Conservation (phyloP, 1,140 invertebrate genomes). For the Gonioctena quinquepunctata region DNA sequence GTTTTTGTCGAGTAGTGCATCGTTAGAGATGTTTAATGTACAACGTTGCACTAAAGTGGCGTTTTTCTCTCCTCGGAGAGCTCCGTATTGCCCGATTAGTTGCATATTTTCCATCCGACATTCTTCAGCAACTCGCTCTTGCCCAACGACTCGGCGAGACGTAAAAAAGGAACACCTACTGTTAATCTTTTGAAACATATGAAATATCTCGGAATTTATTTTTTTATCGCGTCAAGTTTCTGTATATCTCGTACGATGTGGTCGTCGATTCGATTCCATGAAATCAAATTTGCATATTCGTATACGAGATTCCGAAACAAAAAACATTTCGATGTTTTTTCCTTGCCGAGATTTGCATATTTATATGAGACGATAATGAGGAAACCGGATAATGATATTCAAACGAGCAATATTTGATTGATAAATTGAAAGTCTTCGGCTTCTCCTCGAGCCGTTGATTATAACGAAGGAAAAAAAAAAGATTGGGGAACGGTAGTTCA, state of each 20-base stretch:
- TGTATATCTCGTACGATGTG: neutral
- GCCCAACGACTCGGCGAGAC: neutral
- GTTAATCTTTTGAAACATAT: neutral
- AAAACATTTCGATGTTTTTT: constrained; percentile 14
- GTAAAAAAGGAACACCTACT: constrained; percentile 4
- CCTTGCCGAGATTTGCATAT: neutral
- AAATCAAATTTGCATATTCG: constrained; percentile 13
- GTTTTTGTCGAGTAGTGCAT: constrained; percentile 9
- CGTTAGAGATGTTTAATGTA: constrained; percentile 10
- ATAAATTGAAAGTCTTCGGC: neutral
- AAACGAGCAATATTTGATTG: constrained; percentile 6
- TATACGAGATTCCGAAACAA: constrained; percentile 9
- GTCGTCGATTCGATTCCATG: neutral
- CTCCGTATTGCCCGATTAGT: constrained; percentile 6
- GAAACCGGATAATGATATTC: neutral
- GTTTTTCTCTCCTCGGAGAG: constrained; percentile 1
- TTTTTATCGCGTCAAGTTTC: neutral
- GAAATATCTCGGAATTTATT: constrained; percentile 7
- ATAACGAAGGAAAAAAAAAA: neutral
- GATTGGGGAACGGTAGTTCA: neutral
- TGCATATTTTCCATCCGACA: constrained; percentile 15
- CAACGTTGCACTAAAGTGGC: constrained; percentile 6
- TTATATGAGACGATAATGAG: constrained; percentile 10
- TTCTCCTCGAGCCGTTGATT: neutral
- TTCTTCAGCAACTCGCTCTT: neutral